Percentiles rank a stretch among this genome's conserved stretches.
These are phyloP conservation scores for Triplophysa tibetana DNA, from an alignment of 2,113 vertebrate species.

Conservation along the genomic window DNA sequence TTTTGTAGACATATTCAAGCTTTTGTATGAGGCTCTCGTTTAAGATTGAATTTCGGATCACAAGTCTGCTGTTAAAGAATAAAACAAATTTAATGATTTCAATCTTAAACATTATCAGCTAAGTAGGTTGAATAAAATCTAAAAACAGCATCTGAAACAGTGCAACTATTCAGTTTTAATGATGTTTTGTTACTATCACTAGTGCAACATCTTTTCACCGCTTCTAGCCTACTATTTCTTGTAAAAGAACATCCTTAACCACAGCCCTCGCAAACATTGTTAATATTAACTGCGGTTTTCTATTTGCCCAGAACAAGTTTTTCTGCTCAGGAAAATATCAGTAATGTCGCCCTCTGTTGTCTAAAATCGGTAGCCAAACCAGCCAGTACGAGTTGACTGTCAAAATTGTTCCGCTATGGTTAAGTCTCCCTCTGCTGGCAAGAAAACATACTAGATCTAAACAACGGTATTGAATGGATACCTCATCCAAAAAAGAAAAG, in stretches of 20 bases:
- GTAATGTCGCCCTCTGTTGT: slow-evolving; percentile 26
- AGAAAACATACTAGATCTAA: background rate
- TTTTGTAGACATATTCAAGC: slow-evolving; percentile 2
- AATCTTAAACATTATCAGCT: too few relatives aligned
- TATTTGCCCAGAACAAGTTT: background rate
- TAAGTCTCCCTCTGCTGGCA: slow-evolving; percentile 28
- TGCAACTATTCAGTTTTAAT: background rate
- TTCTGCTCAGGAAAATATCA: background rate
- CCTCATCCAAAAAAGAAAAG: too few relatives aligned
- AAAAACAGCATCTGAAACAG: slow-evolving; percentile 4
- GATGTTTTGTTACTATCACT: too few relatives aligned
- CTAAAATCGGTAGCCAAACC: background rate
- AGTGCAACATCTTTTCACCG: too few relatives aligned
- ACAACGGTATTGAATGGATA: background rate
- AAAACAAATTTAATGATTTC: too few relatives aligned
- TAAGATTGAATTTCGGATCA: background rate
- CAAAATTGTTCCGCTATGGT: too few relatives aligned
- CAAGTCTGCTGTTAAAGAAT: too few relatives aligned
- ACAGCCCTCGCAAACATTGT: background rate
- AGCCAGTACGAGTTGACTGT: too few relatives aligned
- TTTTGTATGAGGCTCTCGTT: slow-evolving; percentile 17
- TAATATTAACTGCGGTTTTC: background rate
- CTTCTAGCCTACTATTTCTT: too few relatives aligned
- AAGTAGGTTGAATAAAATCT: too few relatives aligned
- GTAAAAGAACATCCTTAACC: too few relatives aligned